Evolutionary conservation across 2,113 vertebrate genomes (phyloP), one percentile per base, ranked within the genome.

Genomic region (Phalacrocorax aristotelis): DNA sequence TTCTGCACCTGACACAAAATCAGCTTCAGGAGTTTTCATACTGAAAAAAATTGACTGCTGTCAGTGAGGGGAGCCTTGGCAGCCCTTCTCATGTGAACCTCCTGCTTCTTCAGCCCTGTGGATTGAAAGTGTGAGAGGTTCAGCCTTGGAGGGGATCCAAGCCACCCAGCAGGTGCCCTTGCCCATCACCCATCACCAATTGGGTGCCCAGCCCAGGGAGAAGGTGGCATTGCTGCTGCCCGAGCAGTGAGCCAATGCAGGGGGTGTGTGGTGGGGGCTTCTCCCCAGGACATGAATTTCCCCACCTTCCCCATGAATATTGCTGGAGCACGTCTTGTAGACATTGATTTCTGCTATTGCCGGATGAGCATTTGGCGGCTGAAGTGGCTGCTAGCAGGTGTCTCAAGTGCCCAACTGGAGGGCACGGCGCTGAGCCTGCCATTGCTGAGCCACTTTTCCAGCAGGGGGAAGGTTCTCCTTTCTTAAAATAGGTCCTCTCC

Each of bases 351-450:
- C 64, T 95, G 87, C 51, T 26, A 5, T 68, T 89, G 61, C 58
- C 5, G 38, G 91, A 95, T 65, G 48, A 96, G 79, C 51, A 38
- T 86, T 92, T 93, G 38, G 26, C 1, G 7, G 72, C 79, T 93
- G 83, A 93, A 96, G 96, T 89, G 92, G 86, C 89, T 97, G 83
- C 83, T 68, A 87, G 88, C 83, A 94, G 75, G 71, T 94, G 84
- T 91, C 95, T 96, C 61, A 61, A 96, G 93, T 91, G 79, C 75
- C 81, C 0, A 2, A 65, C 64, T 74, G 72, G n/a, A 93, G 80
- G 89, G 83, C 86, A 93, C 6, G 13, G 86, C 9, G 2, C 93
- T 89, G 96, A 96, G 88, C 83, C 81, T 92, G 64, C 48, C 86
- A 40, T 66, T 68, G 46, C 83, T 49, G 55, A 85, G 55, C 32